Evolutionary conservation across 2,797 vertebrate genomes (phyloP).

Genomic region (Micromesistius poutassou): DNA sequence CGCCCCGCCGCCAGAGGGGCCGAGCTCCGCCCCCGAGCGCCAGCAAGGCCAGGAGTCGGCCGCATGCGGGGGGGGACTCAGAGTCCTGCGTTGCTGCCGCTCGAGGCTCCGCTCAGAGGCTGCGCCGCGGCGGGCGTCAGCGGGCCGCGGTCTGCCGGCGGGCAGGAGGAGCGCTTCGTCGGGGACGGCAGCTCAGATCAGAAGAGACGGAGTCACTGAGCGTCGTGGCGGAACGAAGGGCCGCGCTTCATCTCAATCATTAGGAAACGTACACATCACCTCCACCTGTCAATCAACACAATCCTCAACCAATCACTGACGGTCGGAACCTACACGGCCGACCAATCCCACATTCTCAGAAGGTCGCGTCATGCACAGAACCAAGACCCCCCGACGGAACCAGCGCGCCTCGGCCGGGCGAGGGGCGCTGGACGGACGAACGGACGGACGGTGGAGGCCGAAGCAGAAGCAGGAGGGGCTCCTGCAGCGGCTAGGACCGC

Average conservation of each 20-base stretch:
- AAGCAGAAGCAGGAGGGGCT: conserved; percentile 29
- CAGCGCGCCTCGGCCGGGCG: background rate
- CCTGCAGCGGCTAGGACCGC: conserved; percentile 40
- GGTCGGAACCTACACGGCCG: conserved; percentile 18
- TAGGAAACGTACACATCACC: conserved; percentile 13
- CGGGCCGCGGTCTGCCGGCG: too few relatives aligned
- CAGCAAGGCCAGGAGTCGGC: too few relatives aligned
- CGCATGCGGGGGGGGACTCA: too few relatives aligned
- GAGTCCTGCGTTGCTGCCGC: background rate
- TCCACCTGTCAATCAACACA: conserved; percentile 23
- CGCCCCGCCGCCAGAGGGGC: too few relatives aligned
- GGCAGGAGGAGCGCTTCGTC: background rate
- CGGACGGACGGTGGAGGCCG: too few relatives aligned
- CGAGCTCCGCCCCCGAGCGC: too few relatives aligned
- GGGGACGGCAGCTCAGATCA: background rate
- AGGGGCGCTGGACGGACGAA: background rate
- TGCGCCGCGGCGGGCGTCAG: too few relatives aligned
- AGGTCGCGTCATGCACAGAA: conserved; percentile 15
- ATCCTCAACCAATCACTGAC: conserved; percentile 8
- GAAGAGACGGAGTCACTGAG: background rate
- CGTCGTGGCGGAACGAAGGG: background rate
- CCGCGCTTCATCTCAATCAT: background rate
- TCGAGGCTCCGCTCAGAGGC: too few relatives aligned
- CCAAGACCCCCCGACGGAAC: conserved; percentile 16
- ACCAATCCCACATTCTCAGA: conserved; percentile 32